Evolutionary conservation across 2,113 vertebrate species (phyloP).

Genomic region (Hemibagrus wyckioides): DNA sequence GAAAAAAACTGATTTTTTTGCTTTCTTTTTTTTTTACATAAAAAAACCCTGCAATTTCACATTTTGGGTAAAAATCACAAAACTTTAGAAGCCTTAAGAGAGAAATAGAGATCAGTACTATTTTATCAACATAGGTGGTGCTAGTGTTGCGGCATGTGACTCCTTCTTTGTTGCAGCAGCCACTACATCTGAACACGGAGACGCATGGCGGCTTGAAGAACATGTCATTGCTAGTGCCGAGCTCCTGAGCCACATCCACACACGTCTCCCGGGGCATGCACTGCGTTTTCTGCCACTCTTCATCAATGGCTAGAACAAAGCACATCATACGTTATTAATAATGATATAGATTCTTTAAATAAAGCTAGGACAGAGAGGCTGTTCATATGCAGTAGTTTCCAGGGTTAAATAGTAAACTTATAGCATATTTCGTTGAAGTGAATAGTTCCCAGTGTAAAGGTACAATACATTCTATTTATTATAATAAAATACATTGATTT

Average conservation of each 20-base stretch:
- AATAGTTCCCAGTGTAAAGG: neutral
- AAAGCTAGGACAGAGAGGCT: neutral
- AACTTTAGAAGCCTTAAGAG: neutral
- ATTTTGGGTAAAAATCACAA: neutral
- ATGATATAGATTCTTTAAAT: neutral
- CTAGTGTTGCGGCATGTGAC: slow-evolving; percentile 88
- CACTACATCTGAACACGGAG: slow-evolving; percentile 87
- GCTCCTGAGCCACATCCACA: slow-evolving; percentile 89
- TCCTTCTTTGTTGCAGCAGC: slow-evolving; percentile 94
- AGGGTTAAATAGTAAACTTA: neutral
- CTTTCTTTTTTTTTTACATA: neutral
- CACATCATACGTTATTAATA: neutral
- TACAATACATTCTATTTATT: neutral
- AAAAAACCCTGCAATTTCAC: neutral
- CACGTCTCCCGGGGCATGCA: slow-evolving; percentile 93
- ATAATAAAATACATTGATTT: neutral
- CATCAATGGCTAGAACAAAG: slow-evolving; percentile 83
- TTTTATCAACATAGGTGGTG: slow-evolving; percentile 88
- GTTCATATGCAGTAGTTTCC: neutral
- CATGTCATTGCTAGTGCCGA: slow-evolving; percentile 82
- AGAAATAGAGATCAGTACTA: slow-evolving; percentile 72
- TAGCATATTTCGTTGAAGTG: neutral
- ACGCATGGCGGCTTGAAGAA: slow-evolving; percentile 98
- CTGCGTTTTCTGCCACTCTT: slow-evolving; percentile 95
- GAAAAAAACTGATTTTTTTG: neutral